Evolutionary conservation across 2,113 vertebrate genomes (phyloP).

Genomic region (Addax nasomaculatus): DNA sequence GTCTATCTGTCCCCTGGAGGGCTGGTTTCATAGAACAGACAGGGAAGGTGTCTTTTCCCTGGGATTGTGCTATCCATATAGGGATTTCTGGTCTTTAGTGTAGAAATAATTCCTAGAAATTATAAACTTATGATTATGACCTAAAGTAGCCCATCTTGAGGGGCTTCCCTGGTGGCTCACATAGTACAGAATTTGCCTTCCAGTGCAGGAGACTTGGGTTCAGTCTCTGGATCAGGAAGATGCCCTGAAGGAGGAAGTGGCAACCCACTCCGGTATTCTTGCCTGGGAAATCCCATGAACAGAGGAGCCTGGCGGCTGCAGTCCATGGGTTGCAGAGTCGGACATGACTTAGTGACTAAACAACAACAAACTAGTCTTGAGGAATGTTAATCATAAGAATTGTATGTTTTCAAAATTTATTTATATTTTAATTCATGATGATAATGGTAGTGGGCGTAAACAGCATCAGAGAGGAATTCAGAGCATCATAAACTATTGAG

Average conservation of each 20-base stretch:
- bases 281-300: not conserved
- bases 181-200: not conserved
- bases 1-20: not conserved
- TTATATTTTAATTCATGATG: not conserved
- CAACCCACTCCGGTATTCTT: not conserved
- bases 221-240: not conserved
- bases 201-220: not conserved
- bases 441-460: not conserved
- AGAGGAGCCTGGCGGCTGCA: not conserved
- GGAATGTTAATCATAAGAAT: not conserved
- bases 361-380: not conserved
- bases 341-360: not conserved
- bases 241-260: not conserved
- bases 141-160: not conserved
- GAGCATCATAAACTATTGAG: not conserved
- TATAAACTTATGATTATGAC: not conserved
- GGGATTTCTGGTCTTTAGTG: not conserved
- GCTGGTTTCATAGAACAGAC: not conserved
- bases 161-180: not conserved
- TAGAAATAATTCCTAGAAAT: not conserved
- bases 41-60: not conserved
- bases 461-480: not conserved
- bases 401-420: not conserved
- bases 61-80: not conserved
- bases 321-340: not conserved